Evolutionary conservation across 2,888 invertebrate species (phyloP), one percentile per base, ranked within the genome.

Genomic region (Argyresthia goedartella): DNA sequence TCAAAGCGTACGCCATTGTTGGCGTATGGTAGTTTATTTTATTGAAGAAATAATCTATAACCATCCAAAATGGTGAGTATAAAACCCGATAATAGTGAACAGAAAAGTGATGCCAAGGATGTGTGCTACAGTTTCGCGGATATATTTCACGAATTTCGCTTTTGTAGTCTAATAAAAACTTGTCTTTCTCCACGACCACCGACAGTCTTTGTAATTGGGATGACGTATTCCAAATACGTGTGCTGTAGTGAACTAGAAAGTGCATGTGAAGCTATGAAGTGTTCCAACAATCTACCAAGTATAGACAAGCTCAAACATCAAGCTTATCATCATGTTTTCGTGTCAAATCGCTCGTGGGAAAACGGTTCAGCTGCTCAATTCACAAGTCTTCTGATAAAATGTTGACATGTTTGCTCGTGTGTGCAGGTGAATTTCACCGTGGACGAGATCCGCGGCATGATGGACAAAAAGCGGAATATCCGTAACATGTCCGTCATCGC

Each of bases 401-500:
- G 72, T 68, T 79, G 65, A 79, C 60, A 56, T 67, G 64, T 73
- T 72, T 74, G 74, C 66, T 75, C 69, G 66, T 81, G 74, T 81
- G 69, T 65, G 61, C 81, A 99, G 99, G 99, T 99, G 93, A 99
- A 99, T 93, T 99, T 99, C 88, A 99, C 99, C 64, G 96, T 99
- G 89, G 99, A 99, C 91, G 98, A 99, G 91, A 99, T 99, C 91
- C 96, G 99, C 89, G 89, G 76, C 81, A 96, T 99, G 94, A 99
- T 99, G 99, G 99, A 99, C 95, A 96, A 96, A 88, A 99, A 99
- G 91, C 91, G 91, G 90, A 99, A 99, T 85, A 99, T 99, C 90
- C 94, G 99, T 81, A 99, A 99, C 90, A 99, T 99, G 99, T 99
- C 99, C 78, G 99, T 99, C 88, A 99, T 99, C 81, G 99, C 99